These are phyloP conservation scores for Gymnorhina tibicen DNA, from an alignment of 2,113 vertebrate species.

Conservation along the genomic window DNA sequence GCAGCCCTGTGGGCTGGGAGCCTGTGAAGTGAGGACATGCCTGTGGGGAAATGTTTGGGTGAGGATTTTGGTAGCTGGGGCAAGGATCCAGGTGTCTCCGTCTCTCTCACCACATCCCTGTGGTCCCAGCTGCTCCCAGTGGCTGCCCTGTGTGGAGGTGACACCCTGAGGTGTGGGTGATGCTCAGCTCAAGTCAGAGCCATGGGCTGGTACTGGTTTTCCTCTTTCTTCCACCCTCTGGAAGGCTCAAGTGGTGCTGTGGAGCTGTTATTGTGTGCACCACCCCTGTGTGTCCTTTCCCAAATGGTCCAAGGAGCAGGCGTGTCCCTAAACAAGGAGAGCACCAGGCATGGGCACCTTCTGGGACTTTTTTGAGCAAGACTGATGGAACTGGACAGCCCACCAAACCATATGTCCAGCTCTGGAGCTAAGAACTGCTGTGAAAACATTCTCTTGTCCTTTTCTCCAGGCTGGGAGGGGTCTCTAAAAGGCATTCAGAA, in stretches of 20 bases:
- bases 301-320: neutral
- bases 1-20: neutral
- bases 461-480: neutral
- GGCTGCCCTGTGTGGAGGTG: neutral
- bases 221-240: neutral
- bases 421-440: neutral
- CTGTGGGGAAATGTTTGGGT: neutral
- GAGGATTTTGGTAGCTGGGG: accelerated
- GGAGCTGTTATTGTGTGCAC: accelerated
- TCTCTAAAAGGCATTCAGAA: neutral
- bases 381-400: neutral
- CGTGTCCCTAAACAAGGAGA: neutral
- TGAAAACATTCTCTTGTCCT: neutral
- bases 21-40: accelerated
- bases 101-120: neutral
- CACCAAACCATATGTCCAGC: no score
- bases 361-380: neutral
- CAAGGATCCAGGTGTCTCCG: neutral
- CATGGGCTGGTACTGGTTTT: neutral
- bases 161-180: accelerated
- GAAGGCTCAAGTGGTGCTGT: neutral
- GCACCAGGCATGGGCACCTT: neutral
- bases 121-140: neutral
- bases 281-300: neutral
- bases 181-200: neutral